Conservation (phyloP, 2,888 invertebrate genomes). For the Notodonta ziczac region DNA sequence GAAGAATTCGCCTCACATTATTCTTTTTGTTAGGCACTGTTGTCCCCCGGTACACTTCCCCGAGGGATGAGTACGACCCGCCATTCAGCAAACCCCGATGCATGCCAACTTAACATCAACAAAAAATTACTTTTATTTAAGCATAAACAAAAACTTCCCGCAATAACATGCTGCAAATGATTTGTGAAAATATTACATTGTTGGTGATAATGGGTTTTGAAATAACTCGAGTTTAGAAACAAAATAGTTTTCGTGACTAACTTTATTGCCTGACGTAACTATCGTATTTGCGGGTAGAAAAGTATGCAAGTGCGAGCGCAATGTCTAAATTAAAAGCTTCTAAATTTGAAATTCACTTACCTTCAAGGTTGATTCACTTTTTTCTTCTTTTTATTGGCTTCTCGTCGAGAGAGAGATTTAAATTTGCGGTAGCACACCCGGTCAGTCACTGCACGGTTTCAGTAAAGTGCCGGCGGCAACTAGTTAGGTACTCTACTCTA, state of each 20-base stretch:
- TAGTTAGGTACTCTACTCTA: slow-evolving; percentile 17
- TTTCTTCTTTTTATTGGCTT: slow-evolving; percentile 12
- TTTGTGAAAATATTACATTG: background rate
- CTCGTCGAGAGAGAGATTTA: slow-evolving; percentile 14
- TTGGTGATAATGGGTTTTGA: slow-evolving; percentile 9
- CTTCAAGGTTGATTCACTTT: slow-evolving; percentile 19
- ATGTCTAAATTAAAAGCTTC: slow-evolving; percentile 10
- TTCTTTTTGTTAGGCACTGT: slow-evolving; percentile 82
- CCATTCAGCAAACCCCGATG: slow-evolving; percentile 84
- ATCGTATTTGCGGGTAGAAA: slow-evolving; percentile 33
- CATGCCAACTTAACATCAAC: slow-evolving; percentile 80
- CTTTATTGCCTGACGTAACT: slow-evolving; percentile 38
- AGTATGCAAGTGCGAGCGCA: slow-evolving; percentile 7
- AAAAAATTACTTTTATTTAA: slow-evolving; percentile 52
- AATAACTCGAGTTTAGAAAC: slow-evolving; percentile 26
- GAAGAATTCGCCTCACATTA: slow-evolving; percentile 85
- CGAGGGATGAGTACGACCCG: slow-evolving; percentile 87
- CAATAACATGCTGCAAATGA: slow-evolving; percentile 18
- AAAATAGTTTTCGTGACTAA: slow-evolving; percentile 37
- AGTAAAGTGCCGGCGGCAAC: slow-evolving; percentile 39
- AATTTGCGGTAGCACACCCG: slow-evolving; percentile 20
- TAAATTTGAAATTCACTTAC: slow-evolving; percentile 21
- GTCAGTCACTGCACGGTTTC: slow-evolving; percentile 27
- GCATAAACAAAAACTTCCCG: slow-evolving; percentile 33
- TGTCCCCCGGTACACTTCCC: slow-evolving; percentile 87